Conservation (phyloP, 1,140 invertebrate species). For the Meloidogyne exigua region DNA sequence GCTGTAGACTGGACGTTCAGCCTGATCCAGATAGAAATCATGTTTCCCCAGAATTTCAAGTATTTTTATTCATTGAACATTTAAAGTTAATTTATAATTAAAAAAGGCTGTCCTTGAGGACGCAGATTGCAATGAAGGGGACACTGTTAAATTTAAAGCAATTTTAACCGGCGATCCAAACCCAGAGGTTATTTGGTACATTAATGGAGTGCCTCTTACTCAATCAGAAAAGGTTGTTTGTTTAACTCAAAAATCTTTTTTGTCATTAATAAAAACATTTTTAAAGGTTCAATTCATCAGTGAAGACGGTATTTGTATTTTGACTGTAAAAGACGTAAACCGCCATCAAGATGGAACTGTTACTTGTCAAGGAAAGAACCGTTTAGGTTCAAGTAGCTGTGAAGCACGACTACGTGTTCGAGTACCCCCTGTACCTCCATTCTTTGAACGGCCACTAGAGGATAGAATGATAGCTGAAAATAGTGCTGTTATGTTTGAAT, state of each 20-base stretch:
- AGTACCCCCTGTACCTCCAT: slow-evolving; percentile 55
- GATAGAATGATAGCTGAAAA: slow-evolving; percentile 58
- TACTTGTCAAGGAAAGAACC: slow-evolving; percentile 60
- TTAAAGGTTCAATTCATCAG: slow-evolving; percentile 51
- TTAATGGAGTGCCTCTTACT: slow-evolving; percentile 66
- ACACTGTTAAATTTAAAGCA: slow-evolving; percentile 61
- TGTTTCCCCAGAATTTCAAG: slow-evolving; percentile 60
- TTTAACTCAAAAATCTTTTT: background rate
- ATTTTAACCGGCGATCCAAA: slow-evolving; percentile 77
- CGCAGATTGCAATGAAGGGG: slow-evolving; percentile 63
- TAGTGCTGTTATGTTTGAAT: slow-evolving; percentile 55
- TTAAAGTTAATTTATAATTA: background rate
- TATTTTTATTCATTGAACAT: background rate
- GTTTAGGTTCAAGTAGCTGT: slow-evolving; percentile 51
- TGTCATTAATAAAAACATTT: slow-evolving; percentile 1
- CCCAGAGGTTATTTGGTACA: slow-evolving; percentile 70
- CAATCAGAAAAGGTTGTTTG: slow-evolving; percentile 50
- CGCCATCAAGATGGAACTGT: slow-evolving; percentile 63
- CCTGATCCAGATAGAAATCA: slow-evolving; percentile 63
- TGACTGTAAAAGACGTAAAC: slow-evolving; percentile 62
- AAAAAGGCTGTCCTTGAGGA: slow-evolving; percentile 59
- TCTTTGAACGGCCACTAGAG: slow-evolving; percentile 57
- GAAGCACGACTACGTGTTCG: slow-evolving; percentile 56
- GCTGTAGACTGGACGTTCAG: slow-evolving; percentile 57
- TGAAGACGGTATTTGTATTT: slow-evolving; percentile 62